Evolutionary conservation across 2,113 vertebrate species (phyloP), one percentile per base, ranked within the genome.

Genomic region (Atractosteus spatula): DNA sequence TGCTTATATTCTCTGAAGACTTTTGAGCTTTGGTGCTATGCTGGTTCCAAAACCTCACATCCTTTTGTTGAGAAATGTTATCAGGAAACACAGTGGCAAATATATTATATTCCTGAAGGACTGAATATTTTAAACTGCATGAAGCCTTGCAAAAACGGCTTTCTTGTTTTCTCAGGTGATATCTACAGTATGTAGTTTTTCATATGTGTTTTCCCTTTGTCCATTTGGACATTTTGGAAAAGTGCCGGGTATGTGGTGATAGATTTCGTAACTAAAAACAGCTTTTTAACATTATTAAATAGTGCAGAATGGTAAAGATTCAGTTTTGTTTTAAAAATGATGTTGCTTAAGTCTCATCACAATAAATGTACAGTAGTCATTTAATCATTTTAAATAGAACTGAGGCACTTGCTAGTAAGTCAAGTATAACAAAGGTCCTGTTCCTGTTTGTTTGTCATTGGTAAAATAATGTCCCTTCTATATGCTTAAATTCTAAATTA

Each of bases 1-100:
- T 62, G 62, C 70, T 70, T 66, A 75, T 79, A 80, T 78, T 67
- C 83, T 69, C 76, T 78, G 71, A 75, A 68, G 72, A 42, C 8
- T 55, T 70, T 29, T 79, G 74, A 7, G 11, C 47, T 42, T 5
- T 73, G 68, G 73, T 76, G 80, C 78, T 75, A 29, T 74, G 78
- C 62, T 71, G 41, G 55, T 73, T 76, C 13, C 47, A 51, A 10
- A 51, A 51, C 47, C 47, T 51, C 47, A 51, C 10, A 10, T 51
- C 10, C 47, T 51, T 79, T 70, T 62, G 72, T 68, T n/a, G 78
- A 73, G 76, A 83, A 76, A 74, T 76, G 47, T 51, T 51, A 51
- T 0, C 47, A 51, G 10, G 29, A 77, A 81, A 74, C 72, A 72
- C 67, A 64, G 61, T 13, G 44, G 66, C 71, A 66, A 77, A 57